These are phyloP conservation scores for Diplodus sargus DNA, from an alignment of 2,797 vertebrate genomes.

Conservation along the genomic window DNA sequence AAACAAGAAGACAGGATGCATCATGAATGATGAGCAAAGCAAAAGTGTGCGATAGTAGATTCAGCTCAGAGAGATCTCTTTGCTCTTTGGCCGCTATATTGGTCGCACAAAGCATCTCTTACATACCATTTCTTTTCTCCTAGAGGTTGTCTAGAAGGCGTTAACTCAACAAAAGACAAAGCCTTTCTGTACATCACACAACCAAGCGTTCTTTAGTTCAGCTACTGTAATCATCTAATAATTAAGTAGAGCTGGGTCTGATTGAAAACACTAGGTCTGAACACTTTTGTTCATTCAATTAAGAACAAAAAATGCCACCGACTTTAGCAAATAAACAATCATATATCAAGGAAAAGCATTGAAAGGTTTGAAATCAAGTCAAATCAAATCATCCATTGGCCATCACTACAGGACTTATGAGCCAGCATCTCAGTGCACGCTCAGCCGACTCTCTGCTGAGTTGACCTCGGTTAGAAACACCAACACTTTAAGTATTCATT, in stretches of 20 bases:
- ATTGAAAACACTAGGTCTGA: background rate
- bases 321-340: no score
- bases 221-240: background rate
- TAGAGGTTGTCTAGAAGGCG: background rate
- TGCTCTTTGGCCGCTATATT: background rate
- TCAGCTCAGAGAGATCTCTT: background rate
- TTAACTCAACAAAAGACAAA: background rate
- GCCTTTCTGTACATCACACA: background rate
- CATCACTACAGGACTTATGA: no score
- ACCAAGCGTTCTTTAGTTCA: background rate
- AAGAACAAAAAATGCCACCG: background rate
- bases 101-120: background rate
- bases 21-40: background rate
- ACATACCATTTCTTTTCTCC: background rate
- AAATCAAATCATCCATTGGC: no score
- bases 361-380: no score
- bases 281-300: background rate
- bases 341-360: no score
- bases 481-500: background rate
- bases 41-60: background rate
- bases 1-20: background rate
- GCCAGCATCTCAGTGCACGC: background rate
- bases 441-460: background rate
- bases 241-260: background rate
- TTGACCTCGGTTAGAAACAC: background rate